Evolutionary conservation across 2,797 vertebrate genomes (phyloP).

Genomic region (Cirrhinus mrigala): DNA sequence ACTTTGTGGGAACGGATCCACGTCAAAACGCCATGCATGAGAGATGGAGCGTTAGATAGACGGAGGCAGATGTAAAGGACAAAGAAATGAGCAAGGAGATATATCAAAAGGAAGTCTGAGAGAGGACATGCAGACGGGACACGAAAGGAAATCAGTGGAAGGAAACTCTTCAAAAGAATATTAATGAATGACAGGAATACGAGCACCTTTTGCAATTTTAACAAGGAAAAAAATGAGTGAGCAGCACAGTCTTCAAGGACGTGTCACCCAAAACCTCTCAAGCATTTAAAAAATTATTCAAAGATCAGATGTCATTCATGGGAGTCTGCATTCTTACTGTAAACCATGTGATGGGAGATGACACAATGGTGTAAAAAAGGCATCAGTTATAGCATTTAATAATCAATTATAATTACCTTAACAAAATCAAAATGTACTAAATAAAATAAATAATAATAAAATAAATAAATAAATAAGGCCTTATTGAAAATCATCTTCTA

Average conservation of each 20-base stretch:
- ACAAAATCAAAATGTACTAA: background rate
- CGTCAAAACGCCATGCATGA: background rate
- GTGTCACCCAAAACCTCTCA: conserved; percentile 16
- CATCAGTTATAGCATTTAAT: background rate
- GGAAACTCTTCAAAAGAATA: conserved; percentile 43
- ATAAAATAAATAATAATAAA: background rate
- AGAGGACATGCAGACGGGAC: conserved; percentile 18
- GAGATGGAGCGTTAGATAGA: conserved; percentile 32
- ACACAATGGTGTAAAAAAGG: background rate
- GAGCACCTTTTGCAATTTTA: conserved; percentile 20
- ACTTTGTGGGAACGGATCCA: conserved; percentile 17
- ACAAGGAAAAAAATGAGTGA: conserved; percentile 15
- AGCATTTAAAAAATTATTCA: background rate
- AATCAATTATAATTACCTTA: background rate
- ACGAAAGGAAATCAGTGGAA: conserved; percentile 42
- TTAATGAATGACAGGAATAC: conserved; percentile 38
- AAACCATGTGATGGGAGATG: background rate
- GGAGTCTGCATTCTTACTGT: background rate
- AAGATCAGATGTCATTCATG: conserved; percentile 20
- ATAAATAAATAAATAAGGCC: no score
- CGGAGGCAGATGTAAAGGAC: conserved; percentile 36
- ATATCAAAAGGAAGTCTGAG: conserved; percentile 20
- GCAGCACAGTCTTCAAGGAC: conserved; percentile 18
- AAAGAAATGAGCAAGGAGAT: conserved; percentile 42
- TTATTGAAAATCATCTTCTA: background rate